Conservation (phyloP, 2,888 invertebrate genomes). For the Dilophus febrilis region DNA sequence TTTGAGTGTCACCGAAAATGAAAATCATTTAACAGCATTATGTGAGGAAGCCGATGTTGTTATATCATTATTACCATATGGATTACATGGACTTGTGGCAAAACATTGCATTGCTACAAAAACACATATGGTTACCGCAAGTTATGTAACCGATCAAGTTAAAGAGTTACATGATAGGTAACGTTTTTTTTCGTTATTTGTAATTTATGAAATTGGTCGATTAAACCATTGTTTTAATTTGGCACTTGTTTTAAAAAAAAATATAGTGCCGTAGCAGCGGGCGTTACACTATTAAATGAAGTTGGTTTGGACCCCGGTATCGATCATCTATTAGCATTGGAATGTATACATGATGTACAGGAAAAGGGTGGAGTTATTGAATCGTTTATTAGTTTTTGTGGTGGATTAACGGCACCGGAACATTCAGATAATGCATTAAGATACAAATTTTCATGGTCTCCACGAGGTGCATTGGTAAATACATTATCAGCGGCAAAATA, state of each 20-base stretch:
- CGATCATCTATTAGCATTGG: constrained; percentile 90
- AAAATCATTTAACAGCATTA: constrained; percentile 42
- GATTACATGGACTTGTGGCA: constrained; percentile 73
- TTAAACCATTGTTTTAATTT: too few relatives aligned
- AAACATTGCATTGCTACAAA: constrained; percentile 69
- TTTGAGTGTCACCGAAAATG: constrained; percentile 61
- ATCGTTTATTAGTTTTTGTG: constrained; percentile 93
- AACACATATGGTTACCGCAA: constrained; percentile 91
- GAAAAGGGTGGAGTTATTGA: constrained; percentile 79
- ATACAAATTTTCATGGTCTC: constrained; percentile 96
- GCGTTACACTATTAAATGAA: constrained; percentile 88
- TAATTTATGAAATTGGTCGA: too few relatives aligned
- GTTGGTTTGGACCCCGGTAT: constrained; percentile 98
- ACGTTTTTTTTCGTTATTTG: background rate
- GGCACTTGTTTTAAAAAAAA: too few relatives aligned
- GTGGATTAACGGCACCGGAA: constrained; percentile 94
- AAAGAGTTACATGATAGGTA: constrained; percentile 46
- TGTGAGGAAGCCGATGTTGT: constrained; percentile 60
- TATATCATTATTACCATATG: constrained; percentile 79
- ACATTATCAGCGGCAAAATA: constrained; percentile 82
- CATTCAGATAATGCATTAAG: constrained; percentile 77
- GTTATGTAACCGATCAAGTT: constrained; percentile 78
- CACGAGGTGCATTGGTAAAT: constrained; percentile 80
- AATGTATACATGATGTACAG: constrained; percentile 88
- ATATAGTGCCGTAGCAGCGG: constrained; percentile 65